Percentiles rank a stretch among this genome's conserved stretches.
phyloP scores from a whole-genome alignment of 2,888 invertebrate species.

The Diplazon laetatorius region DNA sequence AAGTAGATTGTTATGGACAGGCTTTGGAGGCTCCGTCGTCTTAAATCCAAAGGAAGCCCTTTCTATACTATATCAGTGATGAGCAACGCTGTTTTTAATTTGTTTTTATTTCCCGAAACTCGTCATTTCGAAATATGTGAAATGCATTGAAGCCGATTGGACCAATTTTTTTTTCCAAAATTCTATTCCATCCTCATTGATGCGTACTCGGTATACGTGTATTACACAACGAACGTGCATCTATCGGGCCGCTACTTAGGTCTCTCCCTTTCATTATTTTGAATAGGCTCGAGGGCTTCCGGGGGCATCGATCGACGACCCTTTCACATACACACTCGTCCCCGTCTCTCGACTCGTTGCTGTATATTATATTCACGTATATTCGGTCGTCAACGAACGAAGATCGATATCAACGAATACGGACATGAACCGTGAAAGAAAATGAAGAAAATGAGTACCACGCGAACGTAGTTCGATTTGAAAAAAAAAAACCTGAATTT shows the following conservation, averaged over 20 bases:
- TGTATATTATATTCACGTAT: constrained; percentile 17
- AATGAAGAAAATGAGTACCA: constrained; percentile 47
- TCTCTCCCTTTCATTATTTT: constrained; percentile 37
- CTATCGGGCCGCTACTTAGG: background rate
- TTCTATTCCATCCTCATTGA: background rate
- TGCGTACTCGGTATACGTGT: background rate
- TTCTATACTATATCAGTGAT: too few species aligned
- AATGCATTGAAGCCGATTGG: constrained; percentile 16
- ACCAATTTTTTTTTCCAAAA: background rate
- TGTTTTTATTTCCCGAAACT: background rate
- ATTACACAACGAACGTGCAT: background rate
- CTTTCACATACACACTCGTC: constrained; percentile 16
- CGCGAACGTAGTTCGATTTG: constrained; percentile 51
- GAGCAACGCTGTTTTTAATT: background rate
- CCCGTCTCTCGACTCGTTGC: constrained; percentile 16
- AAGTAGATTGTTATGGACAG: too few species aligned
- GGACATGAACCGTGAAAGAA: constrained; percentile 34
- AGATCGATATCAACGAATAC: constrained; percentile 28
- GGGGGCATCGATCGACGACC: constrained; percentile 43
- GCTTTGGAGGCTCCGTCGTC: too few species aligned
- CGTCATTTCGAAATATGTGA: background rate
- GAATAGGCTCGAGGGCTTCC: constrained; percentile 42
- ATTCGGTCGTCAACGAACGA: constrained; percentile 3
- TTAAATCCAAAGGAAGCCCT: too few species aligned
- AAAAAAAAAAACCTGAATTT: constrained; percentile 47